These are phyloP conservation scores for Amblyjoppa proteus DNA, from an alignment of 2,888 invertebrate genomes.

Conservation along the genomic window DNA sequence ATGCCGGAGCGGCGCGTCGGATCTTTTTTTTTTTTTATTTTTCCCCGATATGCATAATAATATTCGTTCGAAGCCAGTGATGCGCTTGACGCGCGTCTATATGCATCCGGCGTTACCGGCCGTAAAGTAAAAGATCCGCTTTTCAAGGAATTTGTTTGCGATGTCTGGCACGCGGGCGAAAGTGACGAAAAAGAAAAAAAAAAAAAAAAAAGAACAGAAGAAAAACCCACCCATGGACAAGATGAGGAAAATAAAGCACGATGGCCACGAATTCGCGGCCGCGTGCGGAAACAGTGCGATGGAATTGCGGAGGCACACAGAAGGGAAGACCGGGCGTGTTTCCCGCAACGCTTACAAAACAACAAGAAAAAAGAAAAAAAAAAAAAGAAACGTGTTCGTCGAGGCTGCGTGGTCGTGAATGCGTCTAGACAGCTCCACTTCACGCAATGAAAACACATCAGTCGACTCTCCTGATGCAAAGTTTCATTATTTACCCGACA, in stretches of 20 bases:
- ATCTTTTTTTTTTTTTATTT: constrained; percentile 13
- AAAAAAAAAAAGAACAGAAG: constrained; percentile 24
- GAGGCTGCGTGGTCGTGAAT: constrained; percentile 77
- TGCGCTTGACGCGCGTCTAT: constrained; percentile 48
- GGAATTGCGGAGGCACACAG: constrained; percentile 52
- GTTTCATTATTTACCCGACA: constrained; percentile 68
- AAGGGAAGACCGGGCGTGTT: constrained; percentile 44
- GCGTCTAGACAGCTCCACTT: constrained; percentile 82
- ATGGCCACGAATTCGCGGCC: constrained; percentile 51
- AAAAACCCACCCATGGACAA: constrained; percentile 42
- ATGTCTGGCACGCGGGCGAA: constrained; percentile 48
- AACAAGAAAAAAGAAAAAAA: constrained; percentile 68
- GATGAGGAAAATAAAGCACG: constrained; percentile 60
- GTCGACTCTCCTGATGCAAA: constrained; percentile 66
- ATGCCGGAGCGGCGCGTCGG: constrained; percentile 25
- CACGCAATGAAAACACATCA: constrained; percentile 79
- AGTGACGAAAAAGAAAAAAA: constrained; percentile 37
- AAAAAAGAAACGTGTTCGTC: constrained; percentile 74
- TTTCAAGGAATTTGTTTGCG: constrained; percentile 50
- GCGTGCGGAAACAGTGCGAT: constrained; percentile 55
- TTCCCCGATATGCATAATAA: constrained; percentile 48
- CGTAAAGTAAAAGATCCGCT: constrained; percentile 60
- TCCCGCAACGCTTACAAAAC: constrained; percentile 49
- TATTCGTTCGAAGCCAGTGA: constrained; percentile 54
- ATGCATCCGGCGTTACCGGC: constrained; percentile 37